Percentiles rank a stretch among this genome's conserved stretches.
These are phyloP conservation scores for Rhineura floridana DNA, from an alignment of 2,113 vertebrate species.

Conservation along the genomic window DNA sequence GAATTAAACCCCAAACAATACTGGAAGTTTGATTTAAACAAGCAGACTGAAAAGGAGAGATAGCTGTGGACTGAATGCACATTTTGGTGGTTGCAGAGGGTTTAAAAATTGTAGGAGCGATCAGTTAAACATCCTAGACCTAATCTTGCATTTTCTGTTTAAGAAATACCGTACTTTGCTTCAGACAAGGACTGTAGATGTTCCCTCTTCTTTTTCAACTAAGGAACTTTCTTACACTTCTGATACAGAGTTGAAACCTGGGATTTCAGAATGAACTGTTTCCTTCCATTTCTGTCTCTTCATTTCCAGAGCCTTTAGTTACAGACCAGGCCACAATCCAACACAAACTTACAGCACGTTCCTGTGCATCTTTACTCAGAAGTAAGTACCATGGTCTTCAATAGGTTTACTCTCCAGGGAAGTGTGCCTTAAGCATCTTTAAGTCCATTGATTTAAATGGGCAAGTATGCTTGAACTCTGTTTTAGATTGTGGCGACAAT, in stretches of 20 bases:
- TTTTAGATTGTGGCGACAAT: background rate
- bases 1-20: background rate
- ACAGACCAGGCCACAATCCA: background rate
- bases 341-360: background rate
- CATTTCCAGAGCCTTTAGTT: background rate
- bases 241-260: background rate
- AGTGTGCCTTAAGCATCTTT: background rate
- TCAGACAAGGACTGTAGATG: constrained; percentile 28
- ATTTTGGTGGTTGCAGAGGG: constrained; percentile 34
- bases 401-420: background rate
- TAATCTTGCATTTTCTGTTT: constrained; percentile 21
- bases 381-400: background rate
- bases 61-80: constrained; percentile 47
- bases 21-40: constrained; percentile 46
- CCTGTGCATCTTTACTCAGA: background rate
- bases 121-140: constrained; percentile 16
- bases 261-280: constrained; percentile 35
- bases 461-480: background rate
- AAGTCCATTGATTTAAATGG: constrained; percentile 9
- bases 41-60: background rate
- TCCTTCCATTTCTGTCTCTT: background rate
- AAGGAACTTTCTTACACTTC: constrained; percentile 27
- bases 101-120: constrained; percentile 5
- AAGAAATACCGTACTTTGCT: constrained; percentile 2
- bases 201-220: constrained; percentile 3